phyloP scores from a whole-genome alignment of 2,113 vertebrate species.

The Hiodon tergisus region DNA sequence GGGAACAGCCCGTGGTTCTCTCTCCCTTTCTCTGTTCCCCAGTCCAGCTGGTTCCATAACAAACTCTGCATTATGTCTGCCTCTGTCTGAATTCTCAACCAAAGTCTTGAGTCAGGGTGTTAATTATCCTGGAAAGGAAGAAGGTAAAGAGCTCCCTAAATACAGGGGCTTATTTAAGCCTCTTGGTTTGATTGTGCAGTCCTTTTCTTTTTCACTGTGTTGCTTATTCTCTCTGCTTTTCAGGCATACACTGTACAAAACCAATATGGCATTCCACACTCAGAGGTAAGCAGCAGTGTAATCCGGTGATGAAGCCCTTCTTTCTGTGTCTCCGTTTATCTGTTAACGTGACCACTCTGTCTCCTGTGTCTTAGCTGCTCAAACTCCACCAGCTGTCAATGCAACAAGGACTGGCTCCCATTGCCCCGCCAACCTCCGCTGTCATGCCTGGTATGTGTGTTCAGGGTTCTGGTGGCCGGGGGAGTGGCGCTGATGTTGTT shows the following conservation, averaged over 20 bases:
- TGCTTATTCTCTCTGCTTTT: conserved; percentile 8
- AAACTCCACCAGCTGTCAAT: conserved; percentile 89
- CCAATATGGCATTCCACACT: conserved; percentile 80
- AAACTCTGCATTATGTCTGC: too few relatives aligned
- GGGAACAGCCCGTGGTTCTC: not conserved
- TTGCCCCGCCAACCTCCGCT: conserved; percentile 65
- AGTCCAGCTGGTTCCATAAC: too few relatives aligned
- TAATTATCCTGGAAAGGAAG: too few relatives aligned
- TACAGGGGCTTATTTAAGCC: not conserved
- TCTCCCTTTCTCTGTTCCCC: too few relatives aligned
- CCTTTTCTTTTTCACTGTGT: conserved; percentile 41
- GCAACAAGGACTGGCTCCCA: conserved; percentile 70
- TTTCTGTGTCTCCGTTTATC: not conserved
- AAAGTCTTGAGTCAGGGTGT: not conserved
- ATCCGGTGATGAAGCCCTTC: not conserved
- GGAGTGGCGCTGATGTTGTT: not conserved
- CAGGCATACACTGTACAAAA: conserved; percentile 84
- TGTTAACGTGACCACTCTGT: conserved; percentile 1
- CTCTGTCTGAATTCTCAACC: too few relatives aligned
- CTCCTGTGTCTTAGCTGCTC: conserved; percentile 61
- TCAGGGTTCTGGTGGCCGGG: not conserved
- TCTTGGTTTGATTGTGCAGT: conserved; percentile 27
- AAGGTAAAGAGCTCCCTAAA: not conserved
- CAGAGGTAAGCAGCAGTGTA: conserved; percentile 71
- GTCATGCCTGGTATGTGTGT: conserved; percentile 66